Evolutionary conservation across 2,113 vertebrate species (phyloP).

Genomic region (Fukomys damarensis): DNA sequence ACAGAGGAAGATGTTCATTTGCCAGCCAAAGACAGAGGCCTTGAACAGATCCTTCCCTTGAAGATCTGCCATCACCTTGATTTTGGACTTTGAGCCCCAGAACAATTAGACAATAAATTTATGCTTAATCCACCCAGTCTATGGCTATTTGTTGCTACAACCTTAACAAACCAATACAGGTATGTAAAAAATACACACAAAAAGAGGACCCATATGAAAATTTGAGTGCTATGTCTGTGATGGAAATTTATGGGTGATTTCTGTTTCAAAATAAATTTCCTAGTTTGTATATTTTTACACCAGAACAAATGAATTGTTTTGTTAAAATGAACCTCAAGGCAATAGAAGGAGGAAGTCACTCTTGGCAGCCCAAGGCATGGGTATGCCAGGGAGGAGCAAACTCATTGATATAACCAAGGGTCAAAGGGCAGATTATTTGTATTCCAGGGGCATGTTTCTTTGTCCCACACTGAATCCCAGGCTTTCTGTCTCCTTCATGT

Average conservation of each 20-base stretch:
- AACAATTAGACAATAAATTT: background rate
- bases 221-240: background rate
- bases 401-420: background rate
- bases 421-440: background rate
- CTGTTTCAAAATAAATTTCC: background rate
- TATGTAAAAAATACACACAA: background rate
- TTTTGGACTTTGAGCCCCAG: background rate
- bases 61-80: background rate
- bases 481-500: background rate
- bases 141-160: background rate
- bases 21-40: background rate
- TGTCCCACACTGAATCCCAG: background rate
- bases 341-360: background rate
- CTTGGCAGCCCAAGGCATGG: background rate
- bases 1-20: background rate
- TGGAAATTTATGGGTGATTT: background rate
- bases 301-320: constrained; percentile 11
- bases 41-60: background rate
- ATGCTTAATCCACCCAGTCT: background rate
- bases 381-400: background rate
- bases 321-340: constrained; percentile 19
- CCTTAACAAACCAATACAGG: background rate
- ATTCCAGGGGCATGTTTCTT: background rate
- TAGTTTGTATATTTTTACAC: background rate
- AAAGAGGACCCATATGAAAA: background rate